Evolutionary conservation across 2,888 invertebrate species (phyloP).

Genomic region (Antitype chi): DNA sequence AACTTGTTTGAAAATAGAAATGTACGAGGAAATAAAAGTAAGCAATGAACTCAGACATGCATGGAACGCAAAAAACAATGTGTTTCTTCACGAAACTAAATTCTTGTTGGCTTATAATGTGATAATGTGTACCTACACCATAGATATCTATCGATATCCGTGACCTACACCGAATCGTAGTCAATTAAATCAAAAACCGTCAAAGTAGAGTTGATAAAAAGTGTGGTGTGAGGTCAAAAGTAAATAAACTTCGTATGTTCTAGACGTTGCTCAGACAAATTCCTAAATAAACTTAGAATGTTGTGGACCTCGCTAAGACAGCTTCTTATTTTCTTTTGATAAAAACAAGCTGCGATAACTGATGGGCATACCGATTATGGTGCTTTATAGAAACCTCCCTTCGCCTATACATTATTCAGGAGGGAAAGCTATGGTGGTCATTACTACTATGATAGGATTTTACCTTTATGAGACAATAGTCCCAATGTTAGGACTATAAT

Average conservation of each 20-base stretch:
- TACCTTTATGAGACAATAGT: background rate
- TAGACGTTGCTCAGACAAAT: no score
- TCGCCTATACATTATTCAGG: background rate
- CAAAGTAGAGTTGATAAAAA: slow-evolving; percentile 5
- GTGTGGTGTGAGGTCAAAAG: slow-evolving; percentile 1
- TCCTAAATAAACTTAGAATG: no score
- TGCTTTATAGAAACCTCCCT: background rate
- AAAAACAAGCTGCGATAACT: background rate
- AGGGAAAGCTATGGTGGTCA: background rate
- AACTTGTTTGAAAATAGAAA: slow-evolving; percentile 41
- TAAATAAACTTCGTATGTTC: background rate
- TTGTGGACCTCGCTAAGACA: background rate
- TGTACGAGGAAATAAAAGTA: slow-evolving; percentile 21
- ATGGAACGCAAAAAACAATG: slow-evolving; percentile 21
- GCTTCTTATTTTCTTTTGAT: background rate
- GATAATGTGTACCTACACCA: background rate
- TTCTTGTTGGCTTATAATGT: background rate
- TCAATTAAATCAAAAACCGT: background rate
- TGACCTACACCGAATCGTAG: background rate
- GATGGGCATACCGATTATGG: background rate
- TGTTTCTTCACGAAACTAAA: slow-evolving; percentile 28
- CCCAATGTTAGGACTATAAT: background rate
- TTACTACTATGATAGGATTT: no score
- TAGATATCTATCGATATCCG: no score
- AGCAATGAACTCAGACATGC: slow-evolving; percentile 22